Base-by-base conservation (phyloP, 1,140 invertebrate genomes). In the Drosophila baimaii region DNA sequence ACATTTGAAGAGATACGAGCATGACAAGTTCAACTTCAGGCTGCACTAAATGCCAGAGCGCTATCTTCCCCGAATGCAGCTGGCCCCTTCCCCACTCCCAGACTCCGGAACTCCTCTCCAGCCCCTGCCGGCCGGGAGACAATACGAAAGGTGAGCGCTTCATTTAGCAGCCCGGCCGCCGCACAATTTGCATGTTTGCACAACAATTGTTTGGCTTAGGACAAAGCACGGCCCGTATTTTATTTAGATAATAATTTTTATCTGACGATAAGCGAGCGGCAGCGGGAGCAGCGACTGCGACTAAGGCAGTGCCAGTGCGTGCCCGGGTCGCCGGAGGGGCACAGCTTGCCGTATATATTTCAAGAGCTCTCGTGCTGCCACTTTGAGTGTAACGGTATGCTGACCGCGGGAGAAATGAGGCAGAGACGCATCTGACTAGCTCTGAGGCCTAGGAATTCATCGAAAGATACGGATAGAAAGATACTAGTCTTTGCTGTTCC, bases 131-230 rank as follows among this genome's bases (percentile, higher is more conserved):
- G 15, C 17, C 8, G 52, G 37, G 55, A 55, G 57, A 46, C 79
- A 88, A 89, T 89, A 80, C 82, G 64, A 79, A 79, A 89, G 80
- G 83, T 83, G 84, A 79, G 80, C 84, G 77, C 77, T 89, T 89
- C 79, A 88, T 89, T 89, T 88, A 83, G 84, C 84, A 74, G 77
- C 54, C 61, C 80, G 25, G 58, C 58, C 77, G 68, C 68, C 81
- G 64, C 73, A 83, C 76, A 90, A 88, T 90, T 90, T 90, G 88
- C 88, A 90, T 90, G 88, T 90, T 90, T 90, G 79, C 82, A 80
- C 77, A 90, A 88, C 83, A 89, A 89, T 89, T 89, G 85, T 85
- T 90, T 84, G 80, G 80, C 73, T 79, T 79, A 54, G 71, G 70
- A 88, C 79, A 77, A 86, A 86, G 83, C 79, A 73, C 64, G 69